phyloP scores from a whole-genome alignment of 1,140 invertebrate species.

The Neodiprion virginianus region DNA sequence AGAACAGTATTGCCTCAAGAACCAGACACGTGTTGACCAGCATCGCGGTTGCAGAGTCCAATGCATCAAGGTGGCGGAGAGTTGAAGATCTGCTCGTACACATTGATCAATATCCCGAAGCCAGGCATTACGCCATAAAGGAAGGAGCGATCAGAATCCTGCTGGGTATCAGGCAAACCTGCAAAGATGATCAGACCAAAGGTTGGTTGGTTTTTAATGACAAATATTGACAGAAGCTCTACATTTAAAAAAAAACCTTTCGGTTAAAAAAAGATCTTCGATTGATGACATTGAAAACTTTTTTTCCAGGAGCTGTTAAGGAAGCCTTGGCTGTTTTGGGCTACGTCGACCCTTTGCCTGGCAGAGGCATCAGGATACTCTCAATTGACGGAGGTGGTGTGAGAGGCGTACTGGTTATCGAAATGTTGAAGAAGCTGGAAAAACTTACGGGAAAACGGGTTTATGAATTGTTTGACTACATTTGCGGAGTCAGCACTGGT shows the following conservation, averaged over 20 bases:
- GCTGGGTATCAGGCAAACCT: conserved; percentile 58
- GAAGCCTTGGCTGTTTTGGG: conserved; percentile 80
- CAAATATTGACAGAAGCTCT: background rate
- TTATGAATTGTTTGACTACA: conserved; percentile 84
- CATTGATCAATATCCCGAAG: conserved; percentile 75
- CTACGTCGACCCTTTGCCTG: conserved; percentile 72
- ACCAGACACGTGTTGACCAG: conserved; percentile 73
- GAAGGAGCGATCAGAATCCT: conserved; percentile 70
- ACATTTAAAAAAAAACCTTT: background rate
- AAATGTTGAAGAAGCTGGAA: conserved; percentile 82
- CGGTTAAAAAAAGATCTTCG: background rate
- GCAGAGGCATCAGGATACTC: conserved; percentile 81
- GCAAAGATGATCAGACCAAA: conserved; percentile 56
- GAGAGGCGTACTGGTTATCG: conserved; percentile 81
- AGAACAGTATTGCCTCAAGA: conserved; percentile 69
- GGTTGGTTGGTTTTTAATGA: conserved; percentile 27
- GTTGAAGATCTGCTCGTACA: conserved; percentile 74
- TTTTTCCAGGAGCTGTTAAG: conserved; percentile 52
- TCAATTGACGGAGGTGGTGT: conserved; percentile 92
- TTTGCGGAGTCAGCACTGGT: conserved; percentile 92
- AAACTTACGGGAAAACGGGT: conserved; percentile 71
- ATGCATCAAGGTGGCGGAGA: conserved; percentile 65
- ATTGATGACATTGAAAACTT: background rate
- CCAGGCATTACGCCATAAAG: conserved; percentile 75
- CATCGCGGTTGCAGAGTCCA: conserved; percentile 66